A percentile compares a stretch with the other conserved stretches of the same genome.
phyloP scores from a whole-genome alignment of 1,140 invertebrate species.

The Cydia fagiglandana region DNA sequence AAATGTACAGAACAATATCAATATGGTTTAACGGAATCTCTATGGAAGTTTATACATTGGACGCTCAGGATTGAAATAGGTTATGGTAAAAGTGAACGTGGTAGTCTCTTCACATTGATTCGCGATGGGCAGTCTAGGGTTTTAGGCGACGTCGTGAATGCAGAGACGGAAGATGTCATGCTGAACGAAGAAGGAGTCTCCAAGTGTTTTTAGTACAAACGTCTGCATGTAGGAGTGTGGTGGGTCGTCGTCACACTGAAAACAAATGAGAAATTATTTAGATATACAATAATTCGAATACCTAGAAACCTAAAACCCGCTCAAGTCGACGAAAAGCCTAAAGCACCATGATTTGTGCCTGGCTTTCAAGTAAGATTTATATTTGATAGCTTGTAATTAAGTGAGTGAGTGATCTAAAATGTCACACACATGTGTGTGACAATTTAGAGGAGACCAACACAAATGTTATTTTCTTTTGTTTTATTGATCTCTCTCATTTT shows the following conservation, averaged over 20 bases:
- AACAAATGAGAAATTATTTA: conserved; percentile 54
- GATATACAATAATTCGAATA: background rate
- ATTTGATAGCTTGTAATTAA: too few species aligned
- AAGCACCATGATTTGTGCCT: too few species aligned
- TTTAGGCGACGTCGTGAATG: conserved; percentile 90
- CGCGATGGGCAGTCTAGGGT: conserved; percentile 36
- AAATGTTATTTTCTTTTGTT: too few species aligned
- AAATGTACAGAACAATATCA: background rate
- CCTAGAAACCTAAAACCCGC: too few species aligned
- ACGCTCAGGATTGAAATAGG: background rate
- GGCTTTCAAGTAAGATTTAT: too few species aligned
- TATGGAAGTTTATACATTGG: conserved; percentile 18
- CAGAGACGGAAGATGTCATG: conserved; percentile 96
- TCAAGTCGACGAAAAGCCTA: too few species aligned
- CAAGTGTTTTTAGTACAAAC: conserved; percentile 93
- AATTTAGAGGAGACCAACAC: too few species aligned
- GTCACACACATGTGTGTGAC: too few species aligned
- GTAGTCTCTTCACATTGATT: conserved; percentile 17
- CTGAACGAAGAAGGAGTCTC: conserved; percentile 91
- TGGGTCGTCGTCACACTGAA: conserved; percentile 95
- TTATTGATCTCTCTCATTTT: too few species aligned
- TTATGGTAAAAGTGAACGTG: background rate
- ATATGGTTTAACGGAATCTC: background rate
- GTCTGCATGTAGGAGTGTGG: conserved; percentile 94
- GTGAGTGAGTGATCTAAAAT: too few species aligned